Conservation (phyloP, 23 tunicate genomes). For the Ciona savignyi region DNA sequence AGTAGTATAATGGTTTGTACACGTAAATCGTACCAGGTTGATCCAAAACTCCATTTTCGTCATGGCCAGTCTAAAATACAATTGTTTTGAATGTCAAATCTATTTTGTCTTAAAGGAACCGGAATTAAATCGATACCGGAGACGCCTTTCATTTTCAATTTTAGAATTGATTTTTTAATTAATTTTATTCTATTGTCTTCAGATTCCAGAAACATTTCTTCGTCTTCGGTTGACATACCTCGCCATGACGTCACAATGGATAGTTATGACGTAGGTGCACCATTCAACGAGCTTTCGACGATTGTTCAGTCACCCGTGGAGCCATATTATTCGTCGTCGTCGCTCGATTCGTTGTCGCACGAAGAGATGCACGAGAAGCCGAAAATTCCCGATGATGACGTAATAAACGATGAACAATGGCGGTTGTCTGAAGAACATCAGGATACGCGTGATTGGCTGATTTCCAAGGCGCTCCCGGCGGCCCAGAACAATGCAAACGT, state of each 20-base stretch:
- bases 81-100: too few species aligned
- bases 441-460: constrained; percentile 15
- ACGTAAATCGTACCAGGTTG: too few species aligned
- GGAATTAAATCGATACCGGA: too few species aligned
- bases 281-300: constrained; percentile 7
- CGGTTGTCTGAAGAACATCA: constrained; percentile 1
- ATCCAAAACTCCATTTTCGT: too few species aligned
- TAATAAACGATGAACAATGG: background rate
- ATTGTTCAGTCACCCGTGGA: constrained; percentile 10
- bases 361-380: too few species aligned
- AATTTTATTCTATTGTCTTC: too few species aligned
- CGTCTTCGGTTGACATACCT: background rate
- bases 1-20: too few species aligned
- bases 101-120: too few species aligned
- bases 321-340: constrained; percentile 1
- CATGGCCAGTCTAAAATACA: too few species aligned
- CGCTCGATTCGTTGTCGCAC: background rate
- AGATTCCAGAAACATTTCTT: background rate
- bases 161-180: too few species aligned
- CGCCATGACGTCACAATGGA: constrained; percentile 10
- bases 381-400: background rate
- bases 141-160: too few species aligned
- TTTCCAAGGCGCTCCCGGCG: background rate
- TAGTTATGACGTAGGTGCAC: background rate
- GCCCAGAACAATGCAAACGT: too few species aligned